Base-by-base conservation (phyloP, 2,113 vertebrate species). In the Rana temporaria region DNA sequence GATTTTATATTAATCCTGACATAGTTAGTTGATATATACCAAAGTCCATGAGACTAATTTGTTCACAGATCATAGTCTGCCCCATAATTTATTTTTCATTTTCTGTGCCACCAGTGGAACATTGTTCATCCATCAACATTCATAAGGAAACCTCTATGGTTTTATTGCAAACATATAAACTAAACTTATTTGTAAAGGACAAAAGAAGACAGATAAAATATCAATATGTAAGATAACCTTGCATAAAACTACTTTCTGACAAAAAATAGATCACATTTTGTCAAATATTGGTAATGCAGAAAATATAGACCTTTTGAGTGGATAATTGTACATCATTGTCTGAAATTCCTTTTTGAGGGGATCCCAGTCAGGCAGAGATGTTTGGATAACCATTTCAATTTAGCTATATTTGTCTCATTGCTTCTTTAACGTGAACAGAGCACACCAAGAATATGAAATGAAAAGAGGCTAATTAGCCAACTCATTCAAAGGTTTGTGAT, bases 31-130 rank as follows among this genome's bases (percentile, higher is more conserved):
- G 88, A 92, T 94, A 93, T 88, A 84, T 93, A 90, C 92, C 92
- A 90, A 93, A 95, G 91, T 93, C 84, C 87, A 90, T 86, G 89
- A 93, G 91, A 90, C 89, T 93, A 93, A 95, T 96, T 94, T 94
- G 87, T 87, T 86, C 89, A 88, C 85, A 92, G 91, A 91, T 93
- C 89, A 89, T 89, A 90, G 88, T 86, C 88, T 90, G 88, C 90
- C 88, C 85, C 89, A 87, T 86, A 87, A 87, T 92, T 93, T 89
- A 86, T 92, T 88, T 89, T 85, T 88, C 68, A 88, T 76, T 85
- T 92, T 87, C 86, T 87, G 90, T 87, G 84, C 85, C 89, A 86
- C 86, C 87, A 82, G 69, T 87, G 76, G 84, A 85, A 79, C 73
- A 59, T 86, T 85, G 86, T 88, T 92, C 91, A 94, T 95, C 93